Conservation (phyloP, 1,140 invertebrate genomes). For the Hycleus phaleratus region DNA sequence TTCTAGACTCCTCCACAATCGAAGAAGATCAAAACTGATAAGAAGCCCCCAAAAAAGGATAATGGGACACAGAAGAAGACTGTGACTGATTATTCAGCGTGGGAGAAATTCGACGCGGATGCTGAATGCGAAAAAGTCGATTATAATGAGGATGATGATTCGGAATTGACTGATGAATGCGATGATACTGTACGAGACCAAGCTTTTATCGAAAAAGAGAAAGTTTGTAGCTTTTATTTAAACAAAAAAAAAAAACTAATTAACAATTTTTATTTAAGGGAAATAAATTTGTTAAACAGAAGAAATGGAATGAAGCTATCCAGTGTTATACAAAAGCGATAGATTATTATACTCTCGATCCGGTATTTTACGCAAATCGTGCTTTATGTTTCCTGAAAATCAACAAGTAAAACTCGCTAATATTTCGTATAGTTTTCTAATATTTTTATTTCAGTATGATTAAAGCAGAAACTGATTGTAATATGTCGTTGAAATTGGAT, state of each 20-base stretch:
- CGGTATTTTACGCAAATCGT: constrained; percentile 79
- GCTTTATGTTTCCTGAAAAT: constrained; percentile 81
- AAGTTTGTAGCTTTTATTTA: constrained; percentile 39
- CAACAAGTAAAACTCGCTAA: constrained; percentile 57
- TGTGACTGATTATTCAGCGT: constrained; percentile 59
- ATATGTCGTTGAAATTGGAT: constrained; percentile 61
- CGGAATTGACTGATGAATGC: constrained; percentile 41
- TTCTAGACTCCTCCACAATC: constrained; percentile 48
- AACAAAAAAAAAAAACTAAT: neutral
- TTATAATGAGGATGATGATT: constrained; percentile 44
- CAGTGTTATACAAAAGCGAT: constrained; percentile 74
- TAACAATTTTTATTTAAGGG: constrained; percentile 50
- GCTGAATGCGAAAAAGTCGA: constrained; percentile 64
- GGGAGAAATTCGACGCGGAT: constrained; percentile 79
- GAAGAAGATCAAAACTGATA: constrained; percentile 43
- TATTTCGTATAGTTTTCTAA: constrained; percentile 7
- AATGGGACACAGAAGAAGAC: constrained; percentile 44
- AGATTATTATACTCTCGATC: constrained; percentile 64
- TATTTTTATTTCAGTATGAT: constrained; percentile 43
- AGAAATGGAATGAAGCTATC: constrained; percentile 73
- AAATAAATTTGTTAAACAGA: constrained; percentile 70
- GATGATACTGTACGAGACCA: constrained; percentile 47
- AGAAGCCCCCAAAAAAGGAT: constrained; percentile 23
- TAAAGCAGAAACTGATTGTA: constrained; percentile 72
- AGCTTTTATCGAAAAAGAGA: constrained; percentile 52